phyloP scores from a whole-genome alignment of 1,140 invertebrate species.

The Araneus ventricosus region DNA sequence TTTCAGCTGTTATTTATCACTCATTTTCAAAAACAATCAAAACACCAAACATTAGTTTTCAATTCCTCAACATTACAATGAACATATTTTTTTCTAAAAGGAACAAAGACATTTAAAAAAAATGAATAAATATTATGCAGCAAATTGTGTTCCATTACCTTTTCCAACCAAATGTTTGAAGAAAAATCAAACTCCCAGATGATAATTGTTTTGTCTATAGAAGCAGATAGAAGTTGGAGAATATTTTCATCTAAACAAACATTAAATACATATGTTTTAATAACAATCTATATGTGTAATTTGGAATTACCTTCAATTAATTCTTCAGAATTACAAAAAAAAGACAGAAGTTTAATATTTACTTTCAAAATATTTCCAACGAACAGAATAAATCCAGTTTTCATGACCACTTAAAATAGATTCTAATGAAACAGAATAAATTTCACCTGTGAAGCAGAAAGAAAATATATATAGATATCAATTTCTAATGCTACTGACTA shows the following conservation, averaged over 20 bases:
- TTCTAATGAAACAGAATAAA: conserved; percentile 86
- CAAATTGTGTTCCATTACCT: conserved; percentile 77
- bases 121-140: too few species aligned
- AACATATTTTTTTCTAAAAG: too few species aligned
- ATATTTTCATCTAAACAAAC: conserved; percentile 47
- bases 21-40: too few species aligned
- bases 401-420: conserved; percentile 95
- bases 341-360: neutral
- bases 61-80: too few species aligned
- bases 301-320: too few species aligned
- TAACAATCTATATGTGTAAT: too few species aligned
- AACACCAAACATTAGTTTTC: too few species aligned
- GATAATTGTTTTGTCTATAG: conserved; percentile 96
- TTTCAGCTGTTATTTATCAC: too few species aligned
- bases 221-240: conserved; percentile 88
- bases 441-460: conserved; percentile 56
- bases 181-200: conserved; percentile 88
- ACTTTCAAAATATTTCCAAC: conserved; percentile 85
- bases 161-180: conserved; percentile 90
- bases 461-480: neutral
- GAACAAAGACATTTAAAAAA: too few species aligned
- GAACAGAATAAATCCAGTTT: conserved; percentile 94
- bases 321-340: too few species aligned
- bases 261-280: too few species aligned
- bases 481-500: neutral